Evolutionary conservation across 2,113 vertebrate genomes (phyloP).

Genomic region (Willisornis vidua): DNA sequence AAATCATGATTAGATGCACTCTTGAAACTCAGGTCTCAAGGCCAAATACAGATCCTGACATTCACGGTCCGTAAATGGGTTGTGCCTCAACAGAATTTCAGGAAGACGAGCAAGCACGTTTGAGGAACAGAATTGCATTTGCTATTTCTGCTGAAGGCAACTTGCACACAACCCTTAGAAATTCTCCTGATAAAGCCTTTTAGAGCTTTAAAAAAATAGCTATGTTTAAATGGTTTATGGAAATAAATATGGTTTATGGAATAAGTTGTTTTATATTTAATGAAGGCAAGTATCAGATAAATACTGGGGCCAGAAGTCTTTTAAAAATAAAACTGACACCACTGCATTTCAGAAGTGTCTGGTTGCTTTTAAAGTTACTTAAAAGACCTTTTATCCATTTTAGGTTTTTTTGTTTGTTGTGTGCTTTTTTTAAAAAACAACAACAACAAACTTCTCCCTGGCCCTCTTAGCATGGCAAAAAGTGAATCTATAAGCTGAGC

Average conservation of each 20-base stretch:
- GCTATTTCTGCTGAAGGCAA: slow-evolving; percentile 79
- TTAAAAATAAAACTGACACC: slow-evolving; percentile 72
- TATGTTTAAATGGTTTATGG: slow-evolving; percentile 64
- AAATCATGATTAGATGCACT: slow-evolving; percentile 57
- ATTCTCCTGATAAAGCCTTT: slow-evolving; percentile 66
- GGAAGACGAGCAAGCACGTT: slow-evolving; percentile 77
- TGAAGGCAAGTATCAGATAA: slow-evolving; percentile 79
- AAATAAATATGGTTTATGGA: slow-evolving; percentile 76
- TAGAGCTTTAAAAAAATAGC: slow-evolving; percentile 65
- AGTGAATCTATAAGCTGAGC: slow-evolving; percentile 56
- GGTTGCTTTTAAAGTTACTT: slow-evolving; percentile 62
- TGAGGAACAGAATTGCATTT: slow-evolving; percentile 70
- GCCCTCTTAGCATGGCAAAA: slow-evolving; percentile 49
- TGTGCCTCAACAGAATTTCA: slow-evolving; percentile 77
- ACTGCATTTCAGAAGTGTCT: slow-evolving; percentile 71
- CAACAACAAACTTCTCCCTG: not conserved
- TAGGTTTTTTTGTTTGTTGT: not conserved
- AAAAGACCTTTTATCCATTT: slow-evolving; percentile 64
- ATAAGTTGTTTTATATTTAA: slow-evolving; percentile 77
- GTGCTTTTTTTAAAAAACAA: not conserved
- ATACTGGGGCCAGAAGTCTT: not conserved
- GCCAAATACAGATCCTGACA: slow-evolving; percentile 71
- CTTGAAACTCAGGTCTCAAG: slow-evolving; percentile 74
- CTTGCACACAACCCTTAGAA: slow-evolving; percentile 75
- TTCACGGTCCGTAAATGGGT: slow-evolving; percentile 61